phyloP scores from a whole-genome alignment of 2,113 vertebrate genomes.

The Crotalus viridis region DNA sequence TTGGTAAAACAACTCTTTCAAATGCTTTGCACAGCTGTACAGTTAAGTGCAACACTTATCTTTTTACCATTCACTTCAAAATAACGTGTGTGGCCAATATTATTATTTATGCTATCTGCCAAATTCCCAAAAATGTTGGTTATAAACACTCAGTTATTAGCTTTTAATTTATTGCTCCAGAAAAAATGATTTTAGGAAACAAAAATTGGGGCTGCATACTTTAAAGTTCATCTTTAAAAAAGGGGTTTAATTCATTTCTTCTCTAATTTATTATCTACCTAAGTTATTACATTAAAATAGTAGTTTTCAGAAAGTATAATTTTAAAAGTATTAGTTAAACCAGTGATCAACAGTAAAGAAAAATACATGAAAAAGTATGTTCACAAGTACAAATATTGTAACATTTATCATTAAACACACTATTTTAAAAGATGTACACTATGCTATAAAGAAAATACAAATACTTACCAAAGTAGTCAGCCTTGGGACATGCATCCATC shows the following conservation, averaged over 20 bases:
- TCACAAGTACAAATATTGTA: background rate
- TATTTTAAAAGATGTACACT: fast-evolving
- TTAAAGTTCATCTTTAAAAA: background rate
- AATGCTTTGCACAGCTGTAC: background rate
- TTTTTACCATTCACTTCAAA: background rate
- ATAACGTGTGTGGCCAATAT: background rate
- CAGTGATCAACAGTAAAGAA: background rate
- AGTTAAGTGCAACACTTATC: background rate
- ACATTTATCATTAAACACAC: background rate
- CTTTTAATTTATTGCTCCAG: background rate
- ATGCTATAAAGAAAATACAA: background rate
- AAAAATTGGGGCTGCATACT: background rate
- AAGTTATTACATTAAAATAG: constrained; percentile 11
- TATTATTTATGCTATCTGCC: background rate
- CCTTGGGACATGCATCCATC: constrained; percentile 88
- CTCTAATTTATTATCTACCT: background rate
- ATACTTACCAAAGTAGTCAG: constrained; percentile 92
- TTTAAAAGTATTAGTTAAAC: background rate
- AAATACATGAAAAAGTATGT: background rate
- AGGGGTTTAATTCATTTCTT: background rate
- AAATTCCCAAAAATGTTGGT: background rate
- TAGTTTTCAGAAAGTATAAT: background rate
- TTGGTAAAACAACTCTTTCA: background rate
- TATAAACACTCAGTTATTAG: background rate
- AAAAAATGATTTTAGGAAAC: background rate